phyloP scores from a whole-genome alignment of 2,113 vertebrate species.

The Crotophaga sulcirostris region DNA sequence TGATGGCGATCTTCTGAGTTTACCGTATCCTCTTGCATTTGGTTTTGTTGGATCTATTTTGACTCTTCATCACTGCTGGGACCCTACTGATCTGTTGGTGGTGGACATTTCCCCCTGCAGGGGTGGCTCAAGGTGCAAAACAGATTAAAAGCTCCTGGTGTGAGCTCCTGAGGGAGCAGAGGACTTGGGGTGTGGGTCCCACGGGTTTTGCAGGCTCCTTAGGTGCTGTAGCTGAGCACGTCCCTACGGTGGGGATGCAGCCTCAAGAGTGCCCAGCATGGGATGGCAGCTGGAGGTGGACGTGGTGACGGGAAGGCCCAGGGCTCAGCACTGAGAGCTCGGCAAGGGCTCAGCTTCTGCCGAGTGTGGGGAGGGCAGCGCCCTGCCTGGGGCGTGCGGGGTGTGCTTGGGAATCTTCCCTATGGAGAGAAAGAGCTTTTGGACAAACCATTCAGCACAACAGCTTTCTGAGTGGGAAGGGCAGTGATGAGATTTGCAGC shows the following conservation, averaged over 20 bases:
- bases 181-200: rapidly evolving
- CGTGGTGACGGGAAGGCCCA: neutral
- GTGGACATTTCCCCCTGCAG: neutral
- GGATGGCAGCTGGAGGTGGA: neutral
- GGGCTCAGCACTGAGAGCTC: neutral
- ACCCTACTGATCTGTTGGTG: neutral
- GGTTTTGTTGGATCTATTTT: neutral
- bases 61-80: neutral
- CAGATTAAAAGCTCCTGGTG: neutral
- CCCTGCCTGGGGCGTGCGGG: rapidly evolving
- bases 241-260: rapidly evolving
- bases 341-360: neutral
- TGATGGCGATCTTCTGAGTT: neutral
- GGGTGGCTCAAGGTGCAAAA: neutral
- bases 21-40: neutral
- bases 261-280: rapidly evolving
- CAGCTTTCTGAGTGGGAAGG: neutral
- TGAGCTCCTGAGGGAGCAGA: neutral
- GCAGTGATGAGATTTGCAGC: rapidly evolving
- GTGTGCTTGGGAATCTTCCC: neutral
- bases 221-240: neutral
- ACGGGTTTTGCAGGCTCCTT: neutral
- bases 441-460: neutral
- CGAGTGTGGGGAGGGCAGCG: neutral
- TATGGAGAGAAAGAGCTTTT: rapidly evolving